A percentile compares a stretch with the other conserved stretches of the same genome.
Conservation (phyloP, 2,888 invertebrate genomes). For the Gnatocerus cornutus region DNA sequence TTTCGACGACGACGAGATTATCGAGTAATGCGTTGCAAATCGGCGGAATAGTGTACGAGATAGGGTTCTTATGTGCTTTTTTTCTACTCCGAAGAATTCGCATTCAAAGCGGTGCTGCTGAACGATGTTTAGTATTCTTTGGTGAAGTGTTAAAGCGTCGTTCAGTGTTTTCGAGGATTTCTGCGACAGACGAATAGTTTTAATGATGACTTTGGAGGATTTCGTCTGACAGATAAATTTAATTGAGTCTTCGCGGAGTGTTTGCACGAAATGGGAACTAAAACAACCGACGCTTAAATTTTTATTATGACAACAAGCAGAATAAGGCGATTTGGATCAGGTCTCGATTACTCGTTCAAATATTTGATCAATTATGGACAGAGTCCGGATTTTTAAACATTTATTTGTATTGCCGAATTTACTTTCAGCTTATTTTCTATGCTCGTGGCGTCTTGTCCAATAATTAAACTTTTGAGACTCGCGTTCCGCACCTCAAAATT, state of each 20-base stretch:
- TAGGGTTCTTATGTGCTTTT: conserved; percentile 5
- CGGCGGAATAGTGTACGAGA: neutral
- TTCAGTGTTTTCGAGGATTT: neutral
- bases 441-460: neutral
- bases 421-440: neutral
- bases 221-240: no score
- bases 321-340: no score
- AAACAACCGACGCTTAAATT: no score
- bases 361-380: no score
- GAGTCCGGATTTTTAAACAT: no score
- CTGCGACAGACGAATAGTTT: neutral
- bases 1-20: neutral
- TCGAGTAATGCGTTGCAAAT: conserved; percentile 9
- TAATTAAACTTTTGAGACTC: conserved; percentile 4
- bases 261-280: no score
- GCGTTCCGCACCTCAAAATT: conserved; percentile 5
- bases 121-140: neutral
- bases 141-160: neutral
- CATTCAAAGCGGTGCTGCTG: neutral
- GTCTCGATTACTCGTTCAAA: no score
- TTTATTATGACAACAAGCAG: no score
- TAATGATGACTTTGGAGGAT: neutral
- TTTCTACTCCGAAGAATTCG: neutral
- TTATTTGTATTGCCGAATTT: neutral
- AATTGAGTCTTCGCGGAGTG: no score